These are phyloP conservation scores for Cheilosia grossa DNA, from an alignment of 2,888 invertebrate species.

Conservation along the genomic window DNA sequence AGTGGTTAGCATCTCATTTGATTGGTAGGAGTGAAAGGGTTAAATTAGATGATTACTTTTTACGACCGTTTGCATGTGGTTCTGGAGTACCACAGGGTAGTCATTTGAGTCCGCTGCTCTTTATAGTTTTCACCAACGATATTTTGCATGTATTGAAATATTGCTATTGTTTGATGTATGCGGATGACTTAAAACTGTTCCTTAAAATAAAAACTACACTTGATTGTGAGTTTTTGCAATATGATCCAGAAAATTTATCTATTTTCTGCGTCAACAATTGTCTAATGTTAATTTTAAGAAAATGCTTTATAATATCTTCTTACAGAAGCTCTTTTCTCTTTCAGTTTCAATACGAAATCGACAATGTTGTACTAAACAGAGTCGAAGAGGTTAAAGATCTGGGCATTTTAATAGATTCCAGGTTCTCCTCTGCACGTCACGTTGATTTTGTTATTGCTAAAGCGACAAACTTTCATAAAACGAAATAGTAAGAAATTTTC, in stretches of 20 bases:
- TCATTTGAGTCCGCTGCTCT: conserved; percentile 20
- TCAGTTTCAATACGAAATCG: neutral
- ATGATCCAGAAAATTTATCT: too few relatives aligned
- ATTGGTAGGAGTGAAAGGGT: too few relatives aligned
- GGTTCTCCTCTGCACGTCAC: neutral
- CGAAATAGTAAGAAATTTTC: neutral
- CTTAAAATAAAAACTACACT: too few relatives aligned
- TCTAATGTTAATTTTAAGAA: too few relatives aligned
- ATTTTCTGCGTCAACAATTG: too few relatives aligned
- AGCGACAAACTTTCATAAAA: neutral
- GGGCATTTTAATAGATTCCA: neutral
- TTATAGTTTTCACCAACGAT: neutral
- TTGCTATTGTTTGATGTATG: neutral
- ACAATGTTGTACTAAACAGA: neutral
- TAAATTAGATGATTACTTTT: neutral
- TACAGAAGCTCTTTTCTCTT: too few relatives aligned
- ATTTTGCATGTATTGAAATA: neutral
- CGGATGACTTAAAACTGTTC: too few relatives aligned
- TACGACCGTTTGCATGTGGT: neutral
- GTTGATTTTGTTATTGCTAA: neutral
- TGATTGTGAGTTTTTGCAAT: too few relatives aligned
- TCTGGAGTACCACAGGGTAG: conserved; percentile 57
- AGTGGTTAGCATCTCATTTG: too few relatives aligned
- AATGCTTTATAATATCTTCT: neutral
- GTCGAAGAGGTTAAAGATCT: neutral